Base-by-base conservation (phyloP, 2,888 invertebrate genomes). In the Horisme vitalbata region DNA sequence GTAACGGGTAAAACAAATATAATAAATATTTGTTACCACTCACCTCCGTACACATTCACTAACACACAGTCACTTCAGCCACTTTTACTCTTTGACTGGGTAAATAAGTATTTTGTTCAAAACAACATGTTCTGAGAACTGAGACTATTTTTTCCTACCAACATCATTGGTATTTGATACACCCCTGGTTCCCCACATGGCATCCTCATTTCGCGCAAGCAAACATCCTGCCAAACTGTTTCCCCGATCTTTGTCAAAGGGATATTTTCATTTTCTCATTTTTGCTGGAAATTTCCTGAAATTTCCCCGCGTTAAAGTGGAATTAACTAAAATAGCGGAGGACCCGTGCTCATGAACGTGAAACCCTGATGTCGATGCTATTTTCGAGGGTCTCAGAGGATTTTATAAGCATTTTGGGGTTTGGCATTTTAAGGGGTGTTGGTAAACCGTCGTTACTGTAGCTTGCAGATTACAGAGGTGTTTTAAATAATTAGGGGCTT, bases 271-370 rank as follows among this genome's bases (percentile, higher is more conserved):
- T 26, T 41, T 35, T 41, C 45, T 32, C 38, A 45, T 49, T 51
- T 55, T 45, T 45, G 33, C 26, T 43, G 23, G 20, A 33, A 51
- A 50, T 52, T 57, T 49, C 23, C 52, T 12, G 10, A 26, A 38
- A 34, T 32, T 32, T 14, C 13, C 11, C 26, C 43, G 41, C 36
- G 45, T 49, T 45, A 47, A 49, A 59, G 52, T 41, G 41, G 59
- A 58, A 63, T 63, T 56, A 60, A 58, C 54, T 57, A 50, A 46
- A 63, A 57, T 55, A 52, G 49, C 37, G 45, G 33, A 28, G 49
- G 57, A 48, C 51, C 39, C 38, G 20, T 45, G 48, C 52, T 63
- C 55, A 53, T 58, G 46, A 54, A 26, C 48, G 46, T 27, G 21
- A 38, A 48, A 48, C 44, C 47, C 48, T 54, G 46, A 46, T 44